Conservation (phyloP, 2,113 vertebrate genomes). For the Arizona elegans region DNA sequence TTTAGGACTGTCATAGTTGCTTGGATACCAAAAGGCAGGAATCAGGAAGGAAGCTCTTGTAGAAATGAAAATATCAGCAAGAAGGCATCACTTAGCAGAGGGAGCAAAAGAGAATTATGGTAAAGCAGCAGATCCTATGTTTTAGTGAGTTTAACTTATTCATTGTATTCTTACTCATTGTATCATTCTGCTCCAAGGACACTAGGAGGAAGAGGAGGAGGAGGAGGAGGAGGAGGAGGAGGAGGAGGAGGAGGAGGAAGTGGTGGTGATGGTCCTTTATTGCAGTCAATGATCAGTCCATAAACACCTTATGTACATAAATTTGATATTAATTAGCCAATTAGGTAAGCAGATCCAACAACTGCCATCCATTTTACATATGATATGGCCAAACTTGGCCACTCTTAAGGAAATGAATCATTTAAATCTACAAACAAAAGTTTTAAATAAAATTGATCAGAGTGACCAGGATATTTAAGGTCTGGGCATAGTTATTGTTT, state of each 20-base stretch:
- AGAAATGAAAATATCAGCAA: slow-evolving; percentile 31
- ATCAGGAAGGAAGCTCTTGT: background rate
- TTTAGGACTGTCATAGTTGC: slow-evolving; percentile 27
- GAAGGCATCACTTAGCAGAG: background rate
- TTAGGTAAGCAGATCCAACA: too few species aligned
- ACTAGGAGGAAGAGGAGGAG: background rate
- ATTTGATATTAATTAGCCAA: too few species aligned
- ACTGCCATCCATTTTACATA: too few species aligned
- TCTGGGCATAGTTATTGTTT: too few species aligned
- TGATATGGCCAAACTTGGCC: too few species aligned
- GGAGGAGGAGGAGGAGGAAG: background rate
- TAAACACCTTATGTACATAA: too few species aligned
- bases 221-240: too few species aligned
- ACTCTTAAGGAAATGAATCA: too few species aligned
- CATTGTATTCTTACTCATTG: slow-evolving; percentile 21
- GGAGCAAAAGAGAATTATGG: slow-evolving; percentile 23
- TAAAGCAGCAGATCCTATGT: slow-evolving; percentile 12
- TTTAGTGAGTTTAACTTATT: background rate
- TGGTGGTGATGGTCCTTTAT: too few species aligned
- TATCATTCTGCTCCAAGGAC: background rate
- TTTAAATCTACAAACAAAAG: too few species aligned
- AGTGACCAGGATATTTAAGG: background rate
- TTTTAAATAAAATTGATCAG: background rate
- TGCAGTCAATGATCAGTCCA: too few species aligned
- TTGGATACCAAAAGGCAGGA: slow-evolving; percentile 40